A percentile compares a stretch with the other conserved stretches of the same genome.
Evolutionary conservation across 2,888 invertebrate species (phyloP).

Genomic region (Cryptus armator): DNA sequence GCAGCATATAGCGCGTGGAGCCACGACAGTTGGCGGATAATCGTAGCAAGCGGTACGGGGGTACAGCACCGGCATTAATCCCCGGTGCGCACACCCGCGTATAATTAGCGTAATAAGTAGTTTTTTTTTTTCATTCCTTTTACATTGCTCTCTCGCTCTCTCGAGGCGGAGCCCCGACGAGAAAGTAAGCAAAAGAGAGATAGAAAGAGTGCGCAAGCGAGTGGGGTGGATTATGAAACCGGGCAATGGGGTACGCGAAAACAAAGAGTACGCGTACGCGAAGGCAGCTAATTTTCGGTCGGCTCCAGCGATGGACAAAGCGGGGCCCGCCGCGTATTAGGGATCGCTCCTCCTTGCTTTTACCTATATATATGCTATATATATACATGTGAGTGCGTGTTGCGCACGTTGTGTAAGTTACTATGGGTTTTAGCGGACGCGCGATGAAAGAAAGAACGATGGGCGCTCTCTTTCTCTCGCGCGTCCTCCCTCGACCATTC

Average conservation of each 20-base stretch:
- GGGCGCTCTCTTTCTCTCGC: slow-evolving; percentile 65
- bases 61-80: slow-evolving; percentile 66
- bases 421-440: slow-evolving; percentile 68
- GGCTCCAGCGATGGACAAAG: slow-evolving; percentile 78
- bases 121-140: slow-evolving; percentile 76
- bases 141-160: slow-evolving; percentile 32
- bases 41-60: slow-evolving; percentile 74
- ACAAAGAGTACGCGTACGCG: slow-evolving; percentile 79
- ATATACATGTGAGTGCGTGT: neutral
- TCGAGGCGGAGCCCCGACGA: slow-evolving; percentile 76
- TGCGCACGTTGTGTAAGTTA: neutral
- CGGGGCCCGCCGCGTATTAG: slow-evolving; percentile 66
- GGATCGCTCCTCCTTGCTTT: slow-evolving; percentile 51
- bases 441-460: slow-evolving; percentile 73
- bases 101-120: slow-evolving; percentile 85
- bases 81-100: slow-evolving; percentile 77
- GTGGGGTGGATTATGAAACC: slow-evolving; percentile 57
- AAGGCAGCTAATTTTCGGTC: slow-evolving; percentile 83
- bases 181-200: slow-evolving; percentile 31
- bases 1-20: slow-evolving; percentile 28
- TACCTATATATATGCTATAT: neutral
- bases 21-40: slow-evolving; percentile 82
- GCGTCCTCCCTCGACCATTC: slow-evolving; percentile 83
- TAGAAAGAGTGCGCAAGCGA: slow-evolving; percentile 44
- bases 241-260: slow-evolving; percentile 78